A percentile compares a stretch with the other conserved stretches of the same genome.
Evolutionary conservation across 2,113 vertebrate species (phyloP).

Genomic region (Rhipidura dahli): DNA sequence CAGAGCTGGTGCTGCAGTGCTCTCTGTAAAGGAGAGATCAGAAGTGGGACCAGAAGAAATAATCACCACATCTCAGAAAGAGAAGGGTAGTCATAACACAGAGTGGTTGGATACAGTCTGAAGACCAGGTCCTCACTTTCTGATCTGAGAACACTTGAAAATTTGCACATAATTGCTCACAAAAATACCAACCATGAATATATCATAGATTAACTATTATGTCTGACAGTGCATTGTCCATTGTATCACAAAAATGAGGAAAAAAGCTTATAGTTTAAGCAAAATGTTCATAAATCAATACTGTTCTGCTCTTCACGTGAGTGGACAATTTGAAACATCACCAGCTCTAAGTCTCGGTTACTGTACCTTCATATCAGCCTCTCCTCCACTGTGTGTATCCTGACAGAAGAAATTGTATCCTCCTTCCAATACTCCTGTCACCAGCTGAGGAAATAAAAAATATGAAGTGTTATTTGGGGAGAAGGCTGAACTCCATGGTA

Average conservation of each 20-base stretch:
- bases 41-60: neutral
- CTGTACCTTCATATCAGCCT: conserved; percentile 86
- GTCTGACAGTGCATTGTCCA: neutral
- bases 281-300: neutral
- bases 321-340: neutral
- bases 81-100: neutral
- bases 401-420: conserved; percentile 94
- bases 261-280: neutral
- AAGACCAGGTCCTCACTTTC: neutral
- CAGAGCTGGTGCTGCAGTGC: neutral
- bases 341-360: neutral
- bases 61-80: neutral
- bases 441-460: conserved; percentile 75
- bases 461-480: neutral
- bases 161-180: neutral
- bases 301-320: neutral
- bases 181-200: neutral
- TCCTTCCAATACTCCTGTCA: conserved; percentile 83
- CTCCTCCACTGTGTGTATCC: conserved; percentile 83
- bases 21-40: neutral
- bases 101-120: neutral
- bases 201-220: neutral
- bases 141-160: neutral
- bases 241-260: neutral
- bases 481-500: neutral